Base-by-base conservation (phyloP, 2,888 invertebrate species). In the Tetropium fuscum region DNA sequence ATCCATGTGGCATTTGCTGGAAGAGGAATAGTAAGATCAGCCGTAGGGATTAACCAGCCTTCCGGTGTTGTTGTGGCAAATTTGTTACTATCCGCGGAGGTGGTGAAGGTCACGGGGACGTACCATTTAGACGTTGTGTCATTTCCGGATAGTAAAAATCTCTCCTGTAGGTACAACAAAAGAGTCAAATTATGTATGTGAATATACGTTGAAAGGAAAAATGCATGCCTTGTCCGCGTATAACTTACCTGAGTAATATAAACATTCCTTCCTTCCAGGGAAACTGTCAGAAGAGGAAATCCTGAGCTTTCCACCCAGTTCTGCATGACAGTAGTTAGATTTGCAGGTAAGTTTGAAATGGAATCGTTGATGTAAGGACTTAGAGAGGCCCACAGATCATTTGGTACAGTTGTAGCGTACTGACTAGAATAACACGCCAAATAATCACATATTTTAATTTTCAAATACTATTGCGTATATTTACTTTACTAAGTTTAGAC, bases 21-120 rank as follows among this genome's bases (percentile, higher is more conserved):
- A n/a, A 60, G 15, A 2, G 20, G 1, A n/a, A 68, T 47, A 11
- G 48, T 19, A 2, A 49, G 5, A 27, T 79, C 10, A 56, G 40
- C 0, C 0, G 74, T 74, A 3, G 68, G 68, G 11, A 51, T 56
- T 0, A 88, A 63, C 88, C 88, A 89, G 0, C 62, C 60, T 2
- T 78, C 76, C 0, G 86, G 83, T 1, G 73, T 77, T 5, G 87
- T 88, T 32, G 83, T 78, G 0, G 62, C 38, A 73, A 87, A 87
- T 25, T 43, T 18, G 69, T 84, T 72, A 0, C 69, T 75, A 1
- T 72, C 72, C 5, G 20, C 36, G 2, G 63, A 1, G 77, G 76
- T 0, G 81, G 83, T 3, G 82, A 75, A 85, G 73, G 85, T 86
- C 36, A 87, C 68, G 0, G 87, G 86, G 0, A 87, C 80, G 67